phyloP scores from a whole-genome alignment of 2,888 invertebrate genomes.

The Drosophila sordidapex region DNA sequence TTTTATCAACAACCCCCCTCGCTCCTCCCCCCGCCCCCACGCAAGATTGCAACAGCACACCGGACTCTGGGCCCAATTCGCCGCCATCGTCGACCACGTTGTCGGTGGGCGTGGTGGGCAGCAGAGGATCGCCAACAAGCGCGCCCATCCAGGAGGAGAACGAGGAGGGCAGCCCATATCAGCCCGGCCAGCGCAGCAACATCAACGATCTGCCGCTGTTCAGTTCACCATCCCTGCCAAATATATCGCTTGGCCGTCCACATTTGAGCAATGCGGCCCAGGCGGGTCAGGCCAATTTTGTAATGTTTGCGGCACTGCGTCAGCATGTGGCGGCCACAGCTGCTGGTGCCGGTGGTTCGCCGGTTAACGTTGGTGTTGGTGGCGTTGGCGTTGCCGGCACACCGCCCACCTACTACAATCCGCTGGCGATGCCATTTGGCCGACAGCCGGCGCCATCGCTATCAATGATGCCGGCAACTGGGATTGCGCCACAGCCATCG shows the following conservation, averaged over 20 bases:
- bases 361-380: conserved; percentile 28
- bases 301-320: conserved; percentile 82
- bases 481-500: conserved; percentile 71
- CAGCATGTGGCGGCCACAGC: conserved; percentile 74
- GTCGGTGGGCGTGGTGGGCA: conserved; percentile 84
- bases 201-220: conserved; percentile 92
- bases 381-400: conserved; percentile 61
- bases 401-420: conserved; percentile 82
- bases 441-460: conserved; percentile 65
- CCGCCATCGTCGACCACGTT: conserved; percentile 87
- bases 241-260: conserved; percentile 96
- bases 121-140: conserved; percentile 88
- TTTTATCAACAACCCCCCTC: neutral
- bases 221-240: conserved; percentile 98
- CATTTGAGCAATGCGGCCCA: conserved; percentile 86
- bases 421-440: conserved; percentile 78
- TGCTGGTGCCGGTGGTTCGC: conserved; percentile 41
- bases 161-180: conserved; percentile 88
- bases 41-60: conserved; percentile 87
- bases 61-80: conserved; percentile 91
- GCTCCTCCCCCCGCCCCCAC: neutral
- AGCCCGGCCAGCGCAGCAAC: conserved; percentile 88
- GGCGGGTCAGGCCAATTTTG: conserved; percentile 77
- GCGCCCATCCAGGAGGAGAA: conserved; percentile 94
- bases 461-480: conserved; percentile 70